Percentiles rank a stretch among this genome's conserved stretches.
These are phyloP conservation scores for Magallana gigas DNA, from an alignment of 1,140 invertebrate species.

Conservation along the genomic window DNA sequence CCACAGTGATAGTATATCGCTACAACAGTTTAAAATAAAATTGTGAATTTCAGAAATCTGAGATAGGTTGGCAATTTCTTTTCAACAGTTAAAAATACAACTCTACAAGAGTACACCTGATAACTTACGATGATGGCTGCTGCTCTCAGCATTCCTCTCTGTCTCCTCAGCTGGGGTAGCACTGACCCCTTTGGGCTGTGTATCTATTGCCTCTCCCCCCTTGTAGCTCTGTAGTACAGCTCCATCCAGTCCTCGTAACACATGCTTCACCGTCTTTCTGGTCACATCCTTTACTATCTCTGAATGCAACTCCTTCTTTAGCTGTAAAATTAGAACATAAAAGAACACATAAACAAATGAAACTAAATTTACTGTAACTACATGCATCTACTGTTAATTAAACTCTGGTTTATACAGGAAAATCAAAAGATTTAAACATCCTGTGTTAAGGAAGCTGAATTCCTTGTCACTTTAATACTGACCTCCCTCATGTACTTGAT, in stretches of 20 bases:
- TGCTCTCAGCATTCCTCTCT: slow-evolving; percentile 2
- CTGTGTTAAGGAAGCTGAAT: too few relatives aligned
- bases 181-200: neutral
- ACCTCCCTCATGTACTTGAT: slow-evolving; percentile 68
- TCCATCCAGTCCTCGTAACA: slow-evolving; percentile 68
- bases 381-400: neutral
- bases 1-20: slow-evolving; percentile 71
- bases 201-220: slow-evolving; percentile 44
- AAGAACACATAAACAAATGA: neutral
- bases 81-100: neutral
- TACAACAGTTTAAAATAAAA: slow-evolving; percentile 47
- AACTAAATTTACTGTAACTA: neutral
- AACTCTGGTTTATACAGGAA: neutral
- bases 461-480: neutral
- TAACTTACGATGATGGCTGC: neutral
- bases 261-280: slow-evolving; percentile 70
- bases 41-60: neutral
- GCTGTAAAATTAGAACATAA: slow-evolving; percentile 48
- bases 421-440: too few relatives aligned
- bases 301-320: slow-evolving; percentile 65
- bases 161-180: slow-evolving; percentile 3
- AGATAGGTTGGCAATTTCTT: neutral
- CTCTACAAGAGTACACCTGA: neutral
- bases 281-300: slow-evolving; percentile 72
- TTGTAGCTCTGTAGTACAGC: slow-evolving; percentile 64